A percentile compares a stretch with the other conserved stretches of the same genome.
phyloP scores from a whole-genome alignment of 2,113 vertebrate genomes.

The Anseranas semipalmata region DNA sequence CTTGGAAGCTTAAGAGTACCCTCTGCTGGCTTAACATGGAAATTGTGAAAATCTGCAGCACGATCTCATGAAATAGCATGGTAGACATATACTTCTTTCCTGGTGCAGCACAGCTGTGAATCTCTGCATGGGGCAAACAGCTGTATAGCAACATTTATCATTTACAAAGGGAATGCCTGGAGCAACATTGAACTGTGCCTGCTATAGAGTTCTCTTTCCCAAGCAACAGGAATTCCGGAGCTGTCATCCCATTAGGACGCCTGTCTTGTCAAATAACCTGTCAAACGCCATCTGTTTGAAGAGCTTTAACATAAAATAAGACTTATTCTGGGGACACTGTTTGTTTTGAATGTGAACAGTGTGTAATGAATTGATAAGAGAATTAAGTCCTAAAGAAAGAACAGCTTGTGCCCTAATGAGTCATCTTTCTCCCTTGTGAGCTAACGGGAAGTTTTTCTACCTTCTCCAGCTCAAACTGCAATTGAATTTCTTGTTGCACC shows the following conservation, averaged over 20 bases:
- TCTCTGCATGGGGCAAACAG: not conserved
- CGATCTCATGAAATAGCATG: not conserved
- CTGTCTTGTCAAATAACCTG: slow-evolving; percentile 5
- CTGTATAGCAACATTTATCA: not conserved
- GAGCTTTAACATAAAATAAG: not conserved
- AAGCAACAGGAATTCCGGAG: slow-evolving; percentile 29
- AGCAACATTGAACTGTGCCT: not conserved
- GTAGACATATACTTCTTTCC: not conserved
- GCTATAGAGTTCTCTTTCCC: not conserved
- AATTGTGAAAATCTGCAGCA: not conserved
- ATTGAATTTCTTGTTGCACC: not conserved
- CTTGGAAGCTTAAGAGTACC: slow-evolving; percentile 25
- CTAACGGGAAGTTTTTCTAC: not conserved
- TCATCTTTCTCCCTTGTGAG: slow-evolving; percentile 7
- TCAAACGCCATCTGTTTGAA: not conserved
- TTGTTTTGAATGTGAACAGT: not conserved
- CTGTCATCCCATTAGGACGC: not conserved
- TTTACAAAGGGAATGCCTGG: slow-evolving; percentile 16
- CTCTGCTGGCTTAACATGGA: slow-evolving; percentile 33
- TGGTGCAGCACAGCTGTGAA: not conserved
- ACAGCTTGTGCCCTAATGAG: slow-evolving; percentile 33
- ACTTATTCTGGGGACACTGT: slow-evolving; percentile 6
- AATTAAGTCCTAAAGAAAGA: slow-evolving; percentile 5
- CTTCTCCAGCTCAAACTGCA: not conserved
- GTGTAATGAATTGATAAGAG: slow-evolving; percentile 24